Evolutionary conservation across 2,797 vertebrate genomes (phyloP).

Genomic region (Poecilia wingei): DNA sequence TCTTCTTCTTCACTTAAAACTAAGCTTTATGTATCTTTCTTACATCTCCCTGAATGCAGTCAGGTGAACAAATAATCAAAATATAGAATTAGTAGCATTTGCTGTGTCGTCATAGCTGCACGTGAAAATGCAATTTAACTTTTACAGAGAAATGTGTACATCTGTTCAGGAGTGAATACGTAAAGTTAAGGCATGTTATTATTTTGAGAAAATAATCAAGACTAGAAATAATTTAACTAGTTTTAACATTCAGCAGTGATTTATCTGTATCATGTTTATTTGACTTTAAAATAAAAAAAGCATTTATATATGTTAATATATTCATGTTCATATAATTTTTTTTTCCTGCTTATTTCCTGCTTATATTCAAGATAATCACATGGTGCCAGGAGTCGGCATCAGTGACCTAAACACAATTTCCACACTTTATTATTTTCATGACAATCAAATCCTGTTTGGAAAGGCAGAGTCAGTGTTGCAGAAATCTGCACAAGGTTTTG

Average conservation of each 20-base stretch:
- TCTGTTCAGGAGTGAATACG: too few relatives aligned
- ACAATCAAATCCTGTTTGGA: conserved; percentile 27
- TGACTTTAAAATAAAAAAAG: neutral
- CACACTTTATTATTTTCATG: conserved; percentile 14
- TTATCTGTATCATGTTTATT: neutral
- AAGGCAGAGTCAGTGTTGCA: conserved; percentile 3
- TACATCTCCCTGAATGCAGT: too few relatives aligned
- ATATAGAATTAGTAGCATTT: too few relatives aligned
- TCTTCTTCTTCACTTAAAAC: neutral
- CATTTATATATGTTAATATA: neutral
- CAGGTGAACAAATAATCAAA: too few relatives aligned
- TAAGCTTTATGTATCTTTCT: too few relatives aligned
- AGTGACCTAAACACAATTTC: neutral
- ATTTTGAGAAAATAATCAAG: neutral
- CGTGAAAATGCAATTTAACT: too few relatives aligned
- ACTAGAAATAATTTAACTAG: neutral
- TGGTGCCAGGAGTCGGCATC: neutral
- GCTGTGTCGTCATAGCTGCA: too few relatives aligned
- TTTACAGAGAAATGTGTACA: too few relatives aligned
- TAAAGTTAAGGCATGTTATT: too few relatives aligned
- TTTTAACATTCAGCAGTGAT: neutral
- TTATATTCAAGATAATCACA: neutral
- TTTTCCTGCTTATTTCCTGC: neutral
- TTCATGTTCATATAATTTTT: neutral
- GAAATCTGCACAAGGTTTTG: conserved; percentile 2